Conservation (phyloP, 1,140 invertebrate genomes). For the Saxidomus purpurata region DNA sequence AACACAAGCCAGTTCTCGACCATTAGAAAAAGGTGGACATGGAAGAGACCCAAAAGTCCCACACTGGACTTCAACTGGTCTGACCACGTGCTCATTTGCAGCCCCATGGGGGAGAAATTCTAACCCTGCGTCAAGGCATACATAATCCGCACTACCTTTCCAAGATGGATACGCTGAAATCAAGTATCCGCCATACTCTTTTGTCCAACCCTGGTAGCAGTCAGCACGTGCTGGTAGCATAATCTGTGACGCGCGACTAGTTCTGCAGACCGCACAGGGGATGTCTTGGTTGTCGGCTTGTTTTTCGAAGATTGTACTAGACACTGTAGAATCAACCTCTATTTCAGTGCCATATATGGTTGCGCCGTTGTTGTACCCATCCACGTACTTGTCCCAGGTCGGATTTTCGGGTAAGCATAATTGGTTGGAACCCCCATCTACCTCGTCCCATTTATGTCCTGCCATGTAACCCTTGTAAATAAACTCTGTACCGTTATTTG, state of each 20-base stretch:
- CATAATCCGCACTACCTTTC: conserved; percentile 33
- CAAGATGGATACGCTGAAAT: conserved; percentile 34
- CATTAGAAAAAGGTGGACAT: conserved; percentile 70
- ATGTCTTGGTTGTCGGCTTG: conserved; percentile 41
- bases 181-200: conserved; percentile 71
- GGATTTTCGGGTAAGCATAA: conserved; percentile 47
- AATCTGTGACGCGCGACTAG: conserved; percentile 22
- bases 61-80: conserved; percentile 52
- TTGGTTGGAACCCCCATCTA: conserved; percentile 7
- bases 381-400: conserved; percentile 26
- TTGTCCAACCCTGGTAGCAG: conserved; percentile 65
- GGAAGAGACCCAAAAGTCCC: conserved; percentile 59
- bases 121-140: conserved; percentile 69
- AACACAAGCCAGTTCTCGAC: conserved; percentile 70
- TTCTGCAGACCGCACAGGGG: conserved; percentile 68
- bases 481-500: not conserved
- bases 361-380: not conserved
- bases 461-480: conserved; percentile 44
- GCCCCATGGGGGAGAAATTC: conserved; percentile 36
- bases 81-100: conserved; percentile 50
- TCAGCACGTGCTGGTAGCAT: conserved; percentile 65
- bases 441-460: not conserved
- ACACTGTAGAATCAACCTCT: not conserved
- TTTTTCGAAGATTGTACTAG: not conserved
- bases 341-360: conserved; percentile 27